Conservation (phyloP, 2,113 vertebrate genomes). For the Agapornis roseicollis region DNA sequence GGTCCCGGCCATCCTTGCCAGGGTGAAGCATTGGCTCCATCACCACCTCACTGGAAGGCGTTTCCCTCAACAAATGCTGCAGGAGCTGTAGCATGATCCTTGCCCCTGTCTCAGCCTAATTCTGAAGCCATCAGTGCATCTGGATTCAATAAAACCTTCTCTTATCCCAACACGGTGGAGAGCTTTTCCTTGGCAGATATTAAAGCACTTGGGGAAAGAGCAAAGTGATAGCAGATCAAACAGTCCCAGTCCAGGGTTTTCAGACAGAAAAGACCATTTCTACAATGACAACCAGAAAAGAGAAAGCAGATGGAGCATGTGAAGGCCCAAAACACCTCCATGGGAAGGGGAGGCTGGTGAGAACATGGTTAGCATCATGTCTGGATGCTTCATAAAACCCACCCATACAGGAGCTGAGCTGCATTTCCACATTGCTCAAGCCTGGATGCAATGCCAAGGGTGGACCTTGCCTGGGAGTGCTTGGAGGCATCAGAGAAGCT, state of each 20-base stretch:
- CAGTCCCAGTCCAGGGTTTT: neutral
- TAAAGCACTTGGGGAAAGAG: neutral
- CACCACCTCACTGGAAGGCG: neutral
- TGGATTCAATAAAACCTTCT: neutral
- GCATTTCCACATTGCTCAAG: neutral
- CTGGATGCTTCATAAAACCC: neutral
- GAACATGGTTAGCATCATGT: fast-evolving
- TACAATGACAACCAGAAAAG: neutral
- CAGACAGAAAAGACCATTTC: neutral
- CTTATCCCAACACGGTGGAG: fast-evolving
- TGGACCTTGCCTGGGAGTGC: neutral
- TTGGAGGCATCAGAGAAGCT: neutral
- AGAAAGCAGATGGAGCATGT: neutral
- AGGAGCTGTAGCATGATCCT: neutral
- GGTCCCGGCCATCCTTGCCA: neutral
- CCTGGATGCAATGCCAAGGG: neutral
- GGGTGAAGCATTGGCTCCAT: neutral
- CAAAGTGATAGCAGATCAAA: fast-evolving
- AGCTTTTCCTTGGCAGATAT: neutral
- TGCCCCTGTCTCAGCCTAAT: neutral
- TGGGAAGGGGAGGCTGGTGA: fast-evolving
- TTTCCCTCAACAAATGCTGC: fast-evolving
- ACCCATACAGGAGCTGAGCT: neutral
- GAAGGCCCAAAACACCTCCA: neutral
- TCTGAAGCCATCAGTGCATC: neutral